phyloP scores from a whole-genome alignment of 2,888 invertebrate species.

The Cepaea hortensis region DNA sequence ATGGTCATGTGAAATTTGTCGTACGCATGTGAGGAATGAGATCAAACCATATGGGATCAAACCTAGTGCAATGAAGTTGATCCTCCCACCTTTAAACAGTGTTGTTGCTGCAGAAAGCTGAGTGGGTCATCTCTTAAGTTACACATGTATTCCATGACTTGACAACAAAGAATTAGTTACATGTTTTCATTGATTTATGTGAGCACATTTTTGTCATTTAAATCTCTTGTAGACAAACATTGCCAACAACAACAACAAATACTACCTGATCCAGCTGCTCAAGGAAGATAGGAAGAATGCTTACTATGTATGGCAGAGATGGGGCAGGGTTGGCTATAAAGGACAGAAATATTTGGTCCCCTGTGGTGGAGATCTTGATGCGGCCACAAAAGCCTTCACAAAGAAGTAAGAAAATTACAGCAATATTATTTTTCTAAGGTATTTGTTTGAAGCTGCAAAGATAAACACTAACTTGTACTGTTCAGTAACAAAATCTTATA shows the following conservation, averaged over 20 bases:
- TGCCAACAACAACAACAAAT: conserved; percentile 79
- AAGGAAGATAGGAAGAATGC: conserved; percentile 73
- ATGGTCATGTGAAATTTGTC: too few species aligned
- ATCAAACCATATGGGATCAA: too few species aligned
- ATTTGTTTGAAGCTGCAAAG: background rate
- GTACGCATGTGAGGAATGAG: too few species aligned
- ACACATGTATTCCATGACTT: too few species aligned
- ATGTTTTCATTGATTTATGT: too few species aligned
- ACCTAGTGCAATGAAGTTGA: too few species aligned
- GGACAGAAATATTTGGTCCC: conserved; percentile 77
- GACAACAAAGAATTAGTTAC: too few species aligned
- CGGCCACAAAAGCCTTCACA: conserved; percentile 77
- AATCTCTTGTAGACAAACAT: conserved; percentile 76
- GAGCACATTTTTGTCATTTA: background rate
- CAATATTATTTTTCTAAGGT: background rate
- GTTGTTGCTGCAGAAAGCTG: too few species aligned
- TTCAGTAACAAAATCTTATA: too few species aligned
- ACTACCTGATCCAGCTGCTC: conserved; percentile 78
- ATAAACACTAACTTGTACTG: background rate
- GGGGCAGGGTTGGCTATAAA: conserved; percentile 79
- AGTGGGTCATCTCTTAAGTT: too few species aligned
- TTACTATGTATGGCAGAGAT: conserved; percentile 78
- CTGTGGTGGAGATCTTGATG: conserved; percentile 75
- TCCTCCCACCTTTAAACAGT: too few species aligned
- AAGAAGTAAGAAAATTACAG: conserved; percentile 74